Evolutionary conservation across 2,797 vertebrate genomes (phyloP), one percentile per base, ranked within the genome.

Genomic region (Neostethus bicornis): DNA sequence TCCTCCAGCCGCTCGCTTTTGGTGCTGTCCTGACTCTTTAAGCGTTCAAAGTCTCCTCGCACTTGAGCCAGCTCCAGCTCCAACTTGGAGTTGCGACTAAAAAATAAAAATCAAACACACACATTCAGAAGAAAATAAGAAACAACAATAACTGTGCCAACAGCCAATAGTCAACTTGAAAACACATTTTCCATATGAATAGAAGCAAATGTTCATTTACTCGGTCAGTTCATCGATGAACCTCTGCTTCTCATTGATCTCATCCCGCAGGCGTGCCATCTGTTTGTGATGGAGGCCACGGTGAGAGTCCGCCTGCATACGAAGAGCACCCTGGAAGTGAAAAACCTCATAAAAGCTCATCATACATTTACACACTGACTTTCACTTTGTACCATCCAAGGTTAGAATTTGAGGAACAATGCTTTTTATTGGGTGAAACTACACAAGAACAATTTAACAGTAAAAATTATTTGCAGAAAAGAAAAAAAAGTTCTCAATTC

Each of bases 241-340:
- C 78, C 94, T 94, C 85, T 97, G 96, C 77, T 96, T 95, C 87
- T 96, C 94, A 0, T 96, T 96, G 85, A 97, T 96, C 89, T 97
- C 96, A 3, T 98, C 95, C 13, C 96, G 89, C 77, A 97, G 92
- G 39, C 92, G 93, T 23, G 93, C 92, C 79, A 96, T 89, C 87
- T 96, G 95, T 83, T 93, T 89, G 80, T 97, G 95, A 70, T 97
- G 94, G 48, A 94, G 89, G 61, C 96, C 95, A 0, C 92, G 93
- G 66, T 96, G 93, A 34, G 82, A 77, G 39, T 90, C 90, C 70
- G 90, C 73, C 87, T 87, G 83, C 91, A 92, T 86, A 61, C 78
- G 82, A 73, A 85, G 50, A 5, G 85, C 69, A 88, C 92, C 94
- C 90, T 92, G 68, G 7, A 68, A 42, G 28, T 11, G 7, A 32